Evolutionary conservation across 1,140 invertebrate genomes (phyloP).

Genomic region (Aplysia californica): DNA sequence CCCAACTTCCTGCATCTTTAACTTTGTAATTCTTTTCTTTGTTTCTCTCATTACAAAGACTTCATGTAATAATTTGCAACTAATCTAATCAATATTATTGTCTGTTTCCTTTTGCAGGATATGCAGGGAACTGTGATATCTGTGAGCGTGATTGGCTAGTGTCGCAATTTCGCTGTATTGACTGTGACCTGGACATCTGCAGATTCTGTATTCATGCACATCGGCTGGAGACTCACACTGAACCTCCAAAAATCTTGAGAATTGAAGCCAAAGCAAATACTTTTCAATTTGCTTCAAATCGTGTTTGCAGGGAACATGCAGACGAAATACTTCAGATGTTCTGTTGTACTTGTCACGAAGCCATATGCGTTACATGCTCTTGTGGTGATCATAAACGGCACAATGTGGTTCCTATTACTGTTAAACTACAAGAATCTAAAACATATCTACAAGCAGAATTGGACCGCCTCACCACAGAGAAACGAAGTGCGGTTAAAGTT

Average conservation of each 20-base stretch:
- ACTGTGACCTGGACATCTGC: conserved; percentile 59
- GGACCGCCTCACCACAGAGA: conserved; percentile 39
- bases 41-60: too few relatives aligned
- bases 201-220: conserved; percentile 58
- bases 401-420: conserved; percentile 45
- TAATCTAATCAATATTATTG: too few relatives aligned
- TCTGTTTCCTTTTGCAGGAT: conserved; percentile 17
- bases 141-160: conserved; percentile 51
- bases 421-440: conserved; percentile 43
- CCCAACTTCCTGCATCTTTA: too few relatives aligned
- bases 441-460: conserved; percentile 46
- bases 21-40: too few relatives aligned
- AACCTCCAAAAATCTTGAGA: conserved; percentile 48
- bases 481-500: conserved; percentile 5
- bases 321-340: conserved; percentile 53
- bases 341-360: conserved; percentile 47
- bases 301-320: conserved; percentile 41
- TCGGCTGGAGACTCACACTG: conserved; percentile 49
- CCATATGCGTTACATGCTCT: conserved; percentile 53
- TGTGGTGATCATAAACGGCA: conserved; percentile 51
- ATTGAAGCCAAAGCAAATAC: conserved; percentile 45
- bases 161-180: conserved; percentile 55
- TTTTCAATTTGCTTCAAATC: conserved; percentile 37
- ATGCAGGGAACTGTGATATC: conserved; percentile 48
- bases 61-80: too few relatives aligned